Evolutionary conservation across 2,113 vertebrate species (phyloP), one percentile per base, ranked within the genome.

Genomic region (Symphodus melops): DNA sequence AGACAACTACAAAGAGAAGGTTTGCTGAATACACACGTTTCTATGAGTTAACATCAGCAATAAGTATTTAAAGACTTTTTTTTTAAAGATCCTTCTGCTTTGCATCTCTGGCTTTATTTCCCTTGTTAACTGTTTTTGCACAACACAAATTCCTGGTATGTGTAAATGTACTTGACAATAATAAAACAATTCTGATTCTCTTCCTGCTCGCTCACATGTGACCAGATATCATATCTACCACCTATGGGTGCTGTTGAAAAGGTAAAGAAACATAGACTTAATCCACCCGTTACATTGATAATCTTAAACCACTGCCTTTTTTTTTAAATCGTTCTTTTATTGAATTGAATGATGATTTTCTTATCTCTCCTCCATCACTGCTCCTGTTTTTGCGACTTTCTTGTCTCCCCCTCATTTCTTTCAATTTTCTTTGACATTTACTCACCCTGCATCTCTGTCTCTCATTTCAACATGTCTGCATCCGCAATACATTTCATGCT

Each of bases 381-480:
- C 59, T 19, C 42, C 13, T 14, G 4, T 44, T 48, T 48, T 28
- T 37, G 67, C 69, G 4, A 1, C 16, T 1, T 1, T 48, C 42
- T 62, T 46, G 56, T 49, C 11, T 11, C 39, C 0, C 39, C 6
- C 39, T 41, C 39, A 41, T 41, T 41, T 41, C 11, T 11, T 41
- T 1, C 39, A 11, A 5, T 11, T 41, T 41, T 41, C 2, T 41
- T 66, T 56, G 44, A 66, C n/a, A 56, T 75, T 69, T 36, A 81
- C 76, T 68, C 49, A 41, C 37, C 58, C 25, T 19, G 55, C 55
- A 52, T 72, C 57, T 64, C 59, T 23, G 33, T 42, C 37, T 61
- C 17, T 68, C 69, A 8, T 41, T 59, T 25, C 48, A 20, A 66
- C 51, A 54, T 8, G 48, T 51, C 46, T 17, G 39, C 39, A 33